Conservation (phyloP, 2,797 vertebrate genomes). For the Manis crassicaudata region DNA sequence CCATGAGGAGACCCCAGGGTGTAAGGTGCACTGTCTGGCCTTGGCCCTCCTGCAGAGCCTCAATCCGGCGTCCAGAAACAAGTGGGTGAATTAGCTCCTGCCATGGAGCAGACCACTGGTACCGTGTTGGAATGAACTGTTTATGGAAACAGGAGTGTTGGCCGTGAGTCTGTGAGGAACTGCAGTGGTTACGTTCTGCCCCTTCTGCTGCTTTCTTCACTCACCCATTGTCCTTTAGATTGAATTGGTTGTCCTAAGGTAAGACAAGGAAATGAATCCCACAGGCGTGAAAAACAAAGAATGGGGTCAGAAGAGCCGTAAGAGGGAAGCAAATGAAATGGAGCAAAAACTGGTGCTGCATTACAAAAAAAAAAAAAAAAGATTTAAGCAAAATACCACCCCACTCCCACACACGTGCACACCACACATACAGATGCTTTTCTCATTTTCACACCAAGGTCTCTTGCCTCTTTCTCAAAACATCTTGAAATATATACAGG, state of each 20-base stretch:
- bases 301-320: neutral
- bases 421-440: neutral
- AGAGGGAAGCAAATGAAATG: neutral
- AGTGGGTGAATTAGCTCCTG: neutral
- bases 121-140: neutral
- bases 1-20: neutral
- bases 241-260: neutral
- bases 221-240: neutral
- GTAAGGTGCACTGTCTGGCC: neutral
- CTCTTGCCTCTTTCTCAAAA: neutral
- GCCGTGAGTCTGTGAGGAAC: neutral
- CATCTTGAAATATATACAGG: neutral
- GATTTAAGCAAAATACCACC: neutral
- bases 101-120: fast-evolving
- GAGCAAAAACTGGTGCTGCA: neutral
- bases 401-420: neutral
- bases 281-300: neutral
- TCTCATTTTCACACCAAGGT: neutral
- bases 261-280: neutral
- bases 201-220: neutral
- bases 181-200: fast-evolving
- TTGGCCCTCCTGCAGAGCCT: neutral
- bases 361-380: neutral
- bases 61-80: neutral
- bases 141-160: neutral